Percentiles rank a stretch among this genome's conserved stretches.
These are phyloP conservation scores for Orestias chungarensis DNA, from an alignment of 2,797 vertebrate species.

Conservation along the genomic window DNA sequence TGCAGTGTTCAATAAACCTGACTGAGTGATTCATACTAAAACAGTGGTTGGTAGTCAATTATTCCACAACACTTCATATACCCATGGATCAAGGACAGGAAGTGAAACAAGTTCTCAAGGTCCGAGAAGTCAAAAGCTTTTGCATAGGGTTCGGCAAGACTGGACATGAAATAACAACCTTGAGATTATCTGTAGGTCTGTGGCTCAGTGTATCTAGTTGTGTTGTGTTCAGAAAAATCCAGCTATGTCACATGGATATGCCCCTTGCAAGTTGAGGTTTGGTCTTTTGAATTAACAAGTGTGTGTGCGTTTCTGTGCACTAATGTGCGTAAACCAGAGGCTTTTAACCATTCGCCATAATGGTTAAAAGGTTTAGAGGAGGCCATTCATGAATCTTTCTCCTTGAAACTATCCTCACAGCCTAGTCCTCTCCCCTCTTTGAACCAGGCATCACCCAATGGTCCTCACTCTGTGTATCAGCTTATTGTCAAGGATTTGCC, in stretches of 20 bases:
- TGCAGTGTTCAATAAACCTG: no score
- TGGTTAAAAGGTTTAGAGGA: slow-evolving; percentile 24
- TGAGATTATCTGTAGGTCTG: neutral
- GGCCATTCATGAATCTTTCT: slow-evolving; percentile 43
- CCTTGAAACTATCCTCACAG: slow-evolving; percentile 40
- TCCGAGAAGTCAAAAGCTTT: neutral
- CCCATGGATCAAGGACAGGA: no score
- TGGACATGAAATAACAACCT: neutral
- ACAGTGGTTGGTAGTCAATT: no score
- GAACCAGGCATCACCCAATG: slow-evolving; percentile 58
- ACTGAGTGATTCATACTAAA: no score
- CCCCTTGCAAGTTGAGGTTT: neutral
- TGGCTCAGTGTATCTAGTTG: neutral
- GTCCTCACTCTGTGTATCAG: slow-evolving; percentile 68
- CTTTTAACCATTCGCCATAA: neutral
- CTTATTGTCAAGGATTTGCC: slow-evolving; percentile 80
- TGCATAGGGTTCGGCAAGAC: neutral
- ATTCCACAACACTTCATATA: no score
- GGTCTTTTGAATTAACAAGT: neutral
- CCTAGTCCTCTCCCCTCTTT: neutral
- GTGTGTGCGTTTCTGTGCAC: neutral
- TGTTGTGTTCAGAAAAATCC: neutral
- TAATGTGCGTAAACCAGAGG: neutral
- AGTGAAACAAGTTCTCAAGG: neutral
- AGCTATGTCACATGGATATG: neutral